A percentile compares a stretch with the other conserved stretches of the same genome.
phyloP scores from a whole-genome alignment of 1,140 invertebrate species.

The Calosoma granatense region DNA sequence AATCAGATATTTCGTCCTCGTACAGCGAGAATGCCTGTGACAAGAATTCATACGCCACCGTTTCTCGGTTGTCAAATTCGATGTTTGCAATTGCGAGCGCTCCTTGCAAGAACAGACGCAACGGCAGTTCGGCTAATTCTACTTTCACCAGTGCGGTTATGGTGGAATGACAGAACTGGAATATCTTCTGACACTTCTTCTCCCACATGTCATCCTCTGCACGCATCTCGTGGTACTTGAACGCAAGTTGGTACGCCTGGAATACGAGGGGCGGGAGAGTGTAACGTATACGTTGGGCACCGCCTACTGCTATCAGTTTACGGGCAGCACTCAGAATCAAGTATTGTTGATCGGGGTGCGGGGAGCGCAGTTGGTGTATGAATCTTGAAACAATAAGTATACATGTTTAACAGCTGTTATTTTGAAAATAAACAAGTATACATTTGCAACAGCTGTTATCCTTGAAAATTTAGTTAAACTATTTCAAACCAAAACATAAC shows the following conservation, averaged over 20 bases:
- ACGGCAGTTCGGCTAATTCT: slow-evolving; percentile 82
- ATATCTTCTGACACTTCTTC: slow-evolving; percentile 96
- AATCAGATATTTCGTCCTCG: slow-evolving; percentile 98
- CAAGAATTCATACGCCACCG: slow-evolving; percentile 96
- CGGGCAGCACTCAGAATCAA: slow-evolving; percentile 78
- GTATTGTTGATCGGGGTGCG: slow-evolving; percentile 87
- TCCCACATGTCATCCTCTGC: slow-evolving; percentile 95
- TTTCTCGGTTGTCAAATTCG: slow-evolving; percentile 88
- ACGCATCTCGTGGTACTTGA: slow-evolving; percentile 65
- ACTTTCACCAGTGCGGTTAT: slow-evolving; percentile 89
- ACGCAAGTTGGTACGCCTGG: slow-evolving; percentile 84
- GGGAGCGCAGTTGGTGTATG: slow-evolving; percentile 82
- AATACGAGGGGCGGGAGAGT: slow-evolving; percentile 96
- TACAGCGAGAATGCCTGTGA: slow-evolving; percentile 95
- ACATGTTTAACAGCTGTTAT: too few relatives aligned
- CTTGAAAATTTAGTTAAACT: too few relatives aligned
- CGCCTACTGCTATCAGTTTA: slow-evolving; percentile 79
- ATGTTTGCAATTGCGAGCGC: slow-evolving; percentile 88
- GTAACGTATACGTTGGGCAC: slow-evolving; percentile 76
- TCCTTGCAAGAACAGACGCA: slow-evolving; percentile 90
- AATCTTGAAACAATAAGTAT: too few relatives aligned
- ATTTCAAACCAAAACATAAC: too few relatives aligned
- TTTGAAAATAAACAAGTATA: slow-evolving; percentile 14
- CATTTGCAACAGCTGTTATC: not conserved
- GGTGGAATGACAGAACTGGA: slow-evolving; percentile 94